A percentile compares a stretch with the other conserved stretches of the same genome.
Conservation (phyloP, 2,113 vertebrate genomes). For the Rhineura floridana region DNA sequence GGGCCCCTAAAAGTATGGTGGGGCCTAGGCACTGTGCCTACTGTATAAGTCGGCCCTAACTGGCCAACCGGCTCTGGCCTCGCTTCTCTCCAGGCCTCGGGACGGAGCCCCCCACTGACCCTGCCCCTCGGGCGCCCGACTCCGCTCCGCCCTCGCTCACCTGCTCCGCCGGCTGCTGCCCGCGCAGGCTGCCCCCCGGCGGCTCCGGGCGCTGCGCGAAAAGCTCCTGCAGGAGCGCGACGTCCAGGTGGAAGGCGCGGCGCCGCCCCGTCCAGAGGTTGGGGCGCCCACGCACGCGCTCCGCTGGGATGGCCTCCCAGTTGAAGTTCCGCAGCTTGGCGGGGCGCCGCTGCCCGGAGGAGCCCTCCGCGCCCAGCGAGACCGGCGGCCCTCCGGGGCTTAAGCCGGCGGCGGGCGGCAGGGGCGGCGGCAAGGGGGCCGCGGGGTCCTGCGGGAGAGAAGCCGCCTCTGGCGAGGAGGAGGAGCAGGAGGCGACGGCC, state of each 20-base stretch:
- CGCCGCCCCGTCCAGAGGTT: slow-evolving; percentile 80
- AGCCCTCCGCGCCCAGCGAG: rapidly evolving
- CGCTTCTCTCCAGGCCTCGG: no score
- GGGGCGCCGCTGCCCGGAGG: slow-evolving; percentile 45
- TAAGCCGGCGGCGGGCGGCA: not conserved
- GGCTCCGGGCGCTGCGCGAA: slow-evolving; percentile 77
- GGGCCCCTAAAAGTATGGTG: no score
- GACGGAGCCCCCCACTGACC: no score
- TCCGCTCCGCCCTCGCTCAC: not conserved
- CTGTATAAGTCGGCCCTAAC: no score
- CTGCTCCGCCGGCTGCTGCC: not conserved
- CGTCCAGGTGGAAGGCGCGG: slow-evolving; percentile 76
- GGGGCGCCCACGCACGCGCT: slow-evolving; percentile 76
- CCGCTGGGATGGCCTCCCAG: slow-evolving; percentile 82
- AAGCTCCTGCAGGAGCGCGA: slow-evolving; percentile 80
- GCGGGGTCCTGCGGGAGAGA: not conserved
- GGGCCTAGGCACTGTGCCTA: no score
- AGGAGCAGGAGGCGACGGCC: not conserved
- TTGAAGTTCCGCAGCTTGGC: slow-evolving; percentile 79
- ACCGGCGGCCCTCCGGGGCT: not conserved
- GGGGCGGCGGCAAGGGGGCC: not conserved
- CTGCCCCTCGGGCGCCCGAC: no score
- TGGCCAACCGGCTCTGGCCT: no score
- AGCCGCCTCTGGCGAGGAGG: not conserved
- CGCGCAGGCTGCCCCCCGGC: not conserved